These are phyloP conservation scores for Syngnathus floridae DNA, from an alignment of 2,113 vertebrate genomes.

Conservation along the genomic window DNA sequence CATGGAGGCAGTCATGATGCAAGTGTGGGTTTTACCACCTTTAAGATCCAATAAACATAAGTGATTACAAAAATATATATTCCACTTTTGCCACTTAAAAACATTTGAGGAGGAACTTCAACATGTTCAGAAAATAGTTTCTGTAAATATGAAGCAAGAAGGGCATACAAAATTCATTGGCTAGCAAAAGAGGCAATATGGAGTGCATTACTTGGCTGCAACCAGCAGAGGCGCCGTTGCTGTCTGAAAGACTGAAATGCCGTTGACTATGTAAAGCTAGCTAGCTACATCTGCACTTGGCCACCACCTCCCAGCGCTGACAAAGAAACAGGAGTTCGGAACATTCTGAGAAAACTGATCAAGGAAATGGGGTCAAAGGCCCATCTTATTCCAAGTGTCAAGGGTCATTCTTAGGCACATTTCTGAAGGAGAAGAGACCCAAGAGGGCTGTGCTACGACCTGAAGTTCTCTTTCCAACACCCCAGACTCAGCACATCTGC, in stretches of 20 bases:
- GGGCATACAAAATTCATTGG: background rate
- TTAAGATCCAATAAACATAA: slow-evolving; percentile 56
- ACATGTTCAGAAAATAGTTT: slow-evolving; percentile 52
- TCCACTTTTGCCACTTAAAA: slow-evolving; percentile 65
- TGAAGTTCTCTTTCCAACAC: slow-evolving; percentile 21
- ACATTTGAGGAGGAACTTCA: slow-evolving; percentile 55
- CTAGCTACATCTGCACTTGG: background rate
- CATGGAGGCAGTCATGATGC: slow-evolving; percentile 40
- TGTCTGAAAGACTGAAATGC: background rate
- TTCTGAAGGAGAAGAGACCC: slow-evolving; percentile 31
- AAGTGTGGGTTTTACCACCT: slow-evolving; percentile 45
- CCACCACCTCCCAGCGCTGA: background rate
- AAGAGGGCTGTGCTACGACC: slow-evolving; percentile 24
- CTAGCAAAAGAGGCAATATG: background rate
- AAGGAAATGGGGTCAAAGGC: background rate
- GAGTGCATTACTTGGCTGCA: slow-evolving; percentile 1
- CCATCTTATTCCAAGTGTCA: background rate
- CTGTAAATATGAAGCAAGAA: slow-evolving; percentile 18
- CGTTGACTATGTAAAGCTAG: background rate
- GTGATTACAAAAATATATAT: slow-evolving; percentile 62
- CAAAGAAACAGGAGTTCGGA: background rate
- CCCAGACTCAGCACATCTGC: slow-evolving; percentile 37
- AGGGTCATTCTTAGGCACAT: slow-evolving; percentile 45
- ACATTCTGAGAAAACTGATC: background rate
- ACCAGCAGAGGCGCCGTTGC: background rate